phyloP scores from a whole-genome alignment of 2,888 invertebrate genomes.

The Apamea epomidion region DNA sequence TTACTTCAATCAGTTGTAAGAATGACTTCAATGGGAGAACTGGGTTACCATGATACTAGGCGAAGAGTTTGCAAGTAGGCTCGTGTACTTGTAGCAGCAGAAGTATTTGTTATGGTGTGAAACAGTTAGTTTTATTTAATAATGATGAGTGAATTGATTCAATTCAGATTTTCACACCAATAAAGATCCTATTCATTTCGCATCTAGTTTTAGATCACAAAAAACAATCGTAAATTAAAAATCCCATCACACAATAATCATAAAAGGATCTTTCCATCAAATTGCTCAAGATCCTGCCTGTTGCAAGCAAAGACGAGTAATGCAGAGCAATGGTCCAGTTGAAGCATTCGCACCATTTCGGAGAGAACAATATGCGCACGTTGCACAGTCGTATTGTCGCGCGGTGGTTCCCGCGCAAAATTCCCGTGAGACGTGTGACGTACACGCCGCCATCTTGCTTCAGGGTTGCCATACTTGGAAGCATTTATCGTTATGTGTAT shows the following conservation, averaged over 20 bases:
- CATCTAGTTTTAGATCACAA: conserved; percentile 2
- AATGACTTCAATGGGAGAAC: conserved; percentile 22
- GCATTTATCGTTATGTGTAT: neutral
- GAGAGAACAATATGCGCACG: conserved; percentile 69
- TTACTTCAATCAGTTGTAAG: conserved; percentile 25
- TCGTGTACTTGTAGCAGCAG: neutral
- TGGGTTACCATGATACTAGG: conserved; percentile 34
- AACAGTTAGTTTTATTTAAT: too few relatives aligned
- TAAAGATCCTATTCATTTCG: neutral
- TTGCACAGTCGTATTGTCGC: conserved; percentile 71
- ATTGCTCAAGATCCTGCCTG: conserved; percentile 61
- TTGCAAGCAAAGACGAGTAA: conserved; percentile 38
- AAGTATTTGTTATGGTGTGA: neutral
- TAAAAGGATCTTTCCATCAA: conserved; percentile 41
- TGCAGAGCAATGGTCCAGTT: conserved; percentile 23
- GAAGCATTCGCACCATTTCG: conserved; percentile 67
- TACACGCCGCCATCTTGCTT: conserved; percentile 21
- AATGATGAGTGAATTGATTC: neutral
- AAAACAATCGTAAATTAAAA: conserved; percentile 52
- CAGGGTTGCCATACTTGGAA: conserved; percentile 46
- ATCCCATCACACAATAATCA: conserved; percentile 44
- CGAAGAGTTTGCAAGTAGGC: neutral
- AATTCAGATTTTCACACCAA: conserved; percentile 32
- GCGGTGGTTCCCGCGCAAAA: conserved; percentile 64
- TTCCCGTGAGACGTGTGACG: conserved; percentile 67